Base-by-base conservation (phyloP, 2,888 invertebrate species). In the Corbicula japonica region DNA sequence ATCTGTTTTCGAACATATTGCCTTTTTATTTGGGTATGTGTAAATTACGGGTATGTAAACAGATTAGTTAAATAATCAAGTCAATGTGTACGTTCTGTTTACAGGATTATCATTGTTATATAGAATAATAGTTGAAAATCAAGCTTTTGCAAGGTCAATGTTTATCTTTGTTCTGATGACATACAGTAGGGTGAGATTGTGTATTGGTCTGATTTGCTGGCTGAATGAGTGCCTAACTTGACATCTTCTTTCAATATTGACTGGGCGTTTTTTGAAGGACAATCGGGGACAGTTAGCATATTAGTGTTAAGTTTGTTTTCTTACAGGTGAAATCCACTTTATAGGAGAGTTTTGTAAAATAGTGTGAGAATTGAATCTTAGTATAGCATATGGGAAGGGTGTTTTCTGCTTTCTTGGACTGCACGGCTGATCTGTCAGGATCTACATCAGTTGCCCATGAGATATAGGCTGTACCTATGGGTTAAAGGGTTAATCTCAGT, bases 41-140 rank as follows among this genome's bases (percentile, higher is more conserved):
- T 48, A 70, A 70, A 79, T 73, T 65, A 75, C 54, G 32, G 66
- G 60, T 58, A 70, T 60, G 74, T 79, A 74, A 74, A 79, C 69
- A 79, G 74, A 79, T 79, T 79, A 74, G 70, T 71, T 74, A 65
- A 66, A 79, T 70, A 69, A 70, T 69, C 44, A 48, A 26, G 26
- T 41, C 68, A 50, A 66, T 79, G 79, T 79, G 56, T 74, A 58
- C 35, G 23, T 54, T 54, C 26, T 79, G 71, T 79, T 74, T 63
- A 79, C 74, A 56, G 65, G 79, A 79, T 79, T 79, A 79, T 66
- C 38, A 44, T 65, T 70, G 73, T 73, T 62, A 34, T 23, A 44
- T 26, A 30, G 26, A 62, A 62, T 72, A 54, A 66, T 41, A 54
- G 54, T 34, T 35, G n/a, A 18, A 52, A 34, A 65, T 35, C 50